These are phyloP conservation scores for Trypoxylus dichotomus DNA, from an alignment of 1,140 invertebrate species.

Conservation along the genomic window DNA sequence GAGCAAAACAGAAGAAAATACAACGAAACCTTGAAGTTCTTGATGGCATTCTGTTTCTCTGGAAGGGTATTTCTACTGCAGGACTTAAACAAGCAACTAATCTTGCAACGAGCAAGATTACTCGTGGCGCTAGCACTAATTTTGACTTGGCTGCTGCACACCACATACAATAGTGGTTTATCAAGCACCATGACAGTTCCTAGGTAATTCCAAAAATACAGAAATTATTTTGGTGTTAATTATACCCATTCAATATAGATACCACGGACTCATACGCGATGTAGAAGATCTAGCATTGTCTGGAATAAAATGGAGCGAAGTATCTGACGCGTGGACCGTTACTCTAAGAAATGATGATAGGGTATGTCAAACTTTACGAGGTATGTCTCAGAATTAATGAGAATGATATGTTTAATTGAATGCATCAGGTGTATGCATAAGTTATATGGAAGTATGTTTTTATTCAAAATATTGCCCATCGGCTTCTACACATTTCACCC, in stretches of 20 bases:
- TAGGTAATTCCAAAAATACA: neutral
- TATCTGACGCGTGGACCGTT: neutral
- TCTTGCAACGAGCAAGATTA: neutral
- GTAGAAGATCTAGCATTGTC: neutral
- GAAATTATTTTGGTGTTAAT: neutral
- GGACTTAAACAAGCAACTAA: neutral
- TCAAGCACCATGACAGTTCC: constrained; percentile 20
- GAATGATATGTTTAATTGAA: no score
- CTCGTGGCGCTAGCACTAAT: neutral
- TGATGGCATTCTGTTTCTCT: neutral
- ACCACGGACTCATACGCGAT: neutral
- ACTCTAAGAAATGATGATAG: neutral
- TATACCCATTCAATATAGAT: constrained; percentile 6
- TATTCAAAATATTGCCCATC: no score
- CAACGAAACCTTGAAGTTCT: neutral
- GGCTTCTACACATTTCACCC: no score
- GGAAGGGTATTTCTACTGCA: neutral
- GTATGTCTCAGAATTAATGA: no score
- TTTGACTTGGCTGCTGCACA: neutral
- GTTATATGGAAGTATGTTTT: no score
- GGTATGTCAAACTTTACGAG: neutral
- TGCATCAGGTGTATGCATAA: no score
- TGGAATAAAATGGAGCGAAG: neutral
- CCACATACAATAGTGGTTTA: constrained; percentile 2
- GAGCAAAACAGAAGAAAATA: neutral